Conservation (phyloP, 2,113 vertebrate genomes). For the Panthera tigris region DNA sequence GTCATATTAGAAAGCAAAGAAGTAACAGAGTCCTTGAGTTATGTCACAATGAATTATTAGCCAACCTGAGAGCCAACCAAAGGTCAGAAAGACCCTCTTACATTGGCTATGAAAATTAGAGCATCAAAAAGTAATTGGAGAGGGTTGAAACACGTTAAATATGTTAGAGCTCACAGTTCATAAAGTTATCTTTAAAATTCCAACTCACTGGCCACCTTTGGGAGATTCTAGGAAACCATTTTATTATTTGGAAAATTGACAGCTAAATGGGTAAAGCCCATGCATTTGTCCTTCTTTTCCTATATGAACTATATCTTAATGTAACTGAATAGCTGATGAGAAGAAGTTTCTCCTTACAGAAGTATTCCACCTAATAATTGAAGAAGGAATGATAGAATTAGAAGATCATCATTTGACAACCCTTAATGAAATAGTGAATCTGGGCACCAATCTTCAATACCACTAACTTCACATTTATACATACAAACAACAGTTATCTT, state of each 20-base stretch:
- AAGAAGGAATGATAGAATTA: not conserved
- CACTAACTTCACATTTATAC: not conserved
- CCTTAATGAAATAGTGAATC: not conserved
- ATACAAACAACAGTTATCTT: not conserved
- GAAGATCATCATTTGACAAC: not conserved
- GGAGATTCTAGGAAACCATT: not conserved
- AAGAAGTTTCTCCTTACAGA: not conserved
- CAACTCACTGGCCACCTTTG: not conserved
- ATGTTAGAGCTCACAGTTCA: not conserved
- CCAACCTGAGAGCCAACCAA: not conserved
- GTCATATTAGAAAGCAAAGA: not conserved
- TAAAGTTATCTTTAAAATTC: not conserved
- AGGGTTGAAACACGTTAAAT: not conserved
- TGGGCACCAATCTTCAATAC: not conserved
- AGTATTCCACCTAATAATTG: not conserved
- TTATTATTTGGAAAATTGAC: not conserved
- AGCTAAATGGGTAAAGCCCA: not conserved
- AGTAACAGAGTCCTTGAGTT: not conserved
- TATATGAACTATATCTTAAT: not conserved
- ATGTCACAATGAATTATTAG: not conserved
- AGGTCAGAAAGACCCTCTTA: not conserved
- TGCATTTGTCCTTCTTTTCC: not conserved
- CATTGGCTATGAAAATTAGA: not conserved
- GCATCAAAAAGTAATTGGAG: not conserved
- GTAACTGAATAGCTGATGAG: not conserved